Evolutionary conservation across 2,888 invertebrate species (phyloP), one percentile per base, ranked within the genome.

Genomic region (Melanophora roralis): DNA sequence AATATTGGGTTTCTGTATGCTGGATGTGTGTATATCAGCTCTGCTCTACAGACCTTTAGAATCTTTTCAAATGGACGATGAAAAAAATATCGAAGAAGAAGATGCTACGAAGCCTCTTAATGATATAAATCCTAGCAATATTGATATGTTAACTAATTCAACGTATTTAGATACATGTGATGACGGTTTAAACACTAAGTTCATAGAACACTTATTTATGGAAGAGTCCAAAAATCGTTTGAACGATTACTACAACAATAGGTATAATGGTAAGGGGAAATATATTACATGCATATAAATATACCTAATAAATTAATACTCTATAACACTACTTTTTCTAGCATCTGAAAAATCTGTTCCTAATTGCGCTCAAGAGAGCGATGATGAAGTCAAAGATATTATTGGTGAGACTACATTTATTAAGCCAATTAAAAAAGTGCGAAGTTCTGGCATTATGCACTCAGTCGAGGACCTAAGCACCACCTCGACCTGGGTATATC

Each of bases 401-500:
- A 89, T 92, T 84, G 92, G 92, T 16, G 92, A 92, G 82, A 90
- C 90, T 9, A 89, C 92, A 23, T 90, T 90, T 47, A 90, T 91
- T 84, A 92, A 92, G 78, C 92, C 92, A 43, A 92, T 92, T 82
- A 91, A 93, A 1, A 93, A 94, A 23, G 93, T 94, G 1, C 91
- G 94, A 8, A 94, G 94, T 9, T 94, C 94, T 0, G 94, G 94
- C 2, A 92, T 94, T 65, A 90, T 94, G 6, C 94, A 94, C 86
- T 94, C 94, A 0, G 94, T 94, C 0, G 94, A 94, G 86, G 95
- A 94, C 84, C 89, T 94, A 11, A 94, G 93, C 55, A 94, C 94
- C 0, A 94, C 94, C 89, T 94, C 94, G 12, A 94, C 94, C 0
- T 94, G 94, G 86, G 94, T 94, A 0, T 94, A 94, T 86, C 94